These are phyloP conservation scores for Tenrec ecaudatus DNA, from an alignment of 2,113 vertebrate genomes.

Conservation along the genomic window DNA sequence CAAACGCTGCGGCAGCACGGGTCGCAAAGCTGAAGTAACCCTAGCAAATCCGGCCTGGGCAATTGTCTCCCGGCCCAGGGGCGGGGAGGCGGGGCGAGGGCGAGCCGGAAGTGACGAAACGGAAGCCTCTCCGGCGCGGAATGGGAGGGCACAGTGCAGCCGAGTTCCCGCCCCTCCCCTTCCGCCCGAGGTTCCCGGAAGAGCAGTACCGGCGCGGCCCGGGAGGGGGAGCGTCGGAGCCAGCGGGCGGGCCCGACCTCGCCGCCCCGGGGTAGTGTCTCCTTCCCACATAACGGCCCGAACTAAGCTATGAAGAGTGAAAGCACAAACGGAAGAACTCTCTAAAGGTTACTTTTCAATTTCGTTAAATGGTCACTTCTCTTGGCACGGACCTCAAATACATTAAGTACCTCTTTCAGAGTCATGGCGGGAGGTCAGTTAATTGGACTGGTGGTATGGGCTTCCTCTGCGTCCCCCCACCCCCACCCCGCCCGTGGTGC, in stretches of 20 bases:
- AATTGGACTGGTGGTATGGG: not conserved
- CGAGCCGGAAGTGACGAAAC: not conserved
- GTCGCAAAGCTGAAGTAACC: not conserved
- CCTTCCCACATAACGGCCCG: not conserved
- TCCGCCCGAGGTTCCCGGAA: not conserved
- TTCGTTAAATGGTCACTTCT: not conserved
- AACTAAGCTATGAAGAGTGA: not conserved
- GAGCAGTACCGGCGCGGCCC: not conserved
- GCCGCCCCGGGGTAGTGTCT: not conserved
- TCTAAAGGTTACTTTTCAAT: not conserved
- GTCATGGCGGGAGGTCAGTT: not conserved
- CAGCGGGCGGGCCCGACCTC: too few relatives aligned
- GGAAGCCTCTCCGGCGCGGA: not conserved
- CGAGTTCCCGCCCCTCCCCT: fast-evolving
- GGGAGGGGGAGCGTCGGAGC: not conserved
- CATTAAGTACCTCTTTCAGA: not conserved
- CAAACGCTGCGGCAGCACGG: not conserved
- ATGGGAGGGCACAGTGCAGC: too few relatives aligned
- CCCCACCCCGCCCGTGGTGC: not conserved
- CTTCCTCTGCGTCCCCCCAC: not conserved
- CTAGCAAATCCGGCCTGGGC: not conserved
- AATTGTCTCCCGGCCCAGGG: not conserved
- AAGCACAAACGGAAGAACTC: not conserved
- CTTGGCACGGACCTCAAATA: not conserved
- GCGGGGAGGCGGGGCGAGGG: not conserved